Percentiles rank a stretch among this genome's conserved stretches.
Evolutionary conservation across 2,113 vertebrate species (phyloP).

Genomic region (Notarius lentiginosus): DNA sequence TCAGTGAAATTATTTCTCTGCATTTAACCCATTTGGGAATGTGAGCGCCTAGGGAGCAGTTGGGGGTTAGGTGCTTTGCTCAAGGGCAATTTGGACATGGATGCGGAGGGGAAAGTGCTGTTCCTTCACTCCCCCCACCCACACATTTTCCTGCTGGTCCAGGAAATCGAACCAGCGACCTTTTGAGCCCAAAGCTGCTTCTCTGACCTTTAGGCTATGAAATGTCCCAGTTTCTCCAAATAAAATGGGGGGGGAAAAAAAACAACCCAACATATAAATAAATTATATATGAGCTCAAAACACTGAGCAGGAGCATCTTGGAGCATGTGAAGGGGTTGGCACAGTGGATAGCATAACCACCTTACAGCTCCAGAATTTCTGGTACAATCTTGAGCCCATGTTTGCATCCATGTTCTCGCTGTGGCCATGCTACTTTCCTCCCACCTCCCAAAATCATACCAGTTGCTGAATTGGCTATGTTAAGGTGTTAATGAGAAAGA

Average conservation of each 20-base stretch:
- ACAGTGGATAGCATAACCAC: neutral
- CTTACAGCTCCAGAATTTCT: neutral
- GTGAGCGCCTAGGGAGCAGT: no score
- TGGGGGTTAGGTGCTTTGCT: no score
- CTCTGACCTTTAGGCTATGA: no score
- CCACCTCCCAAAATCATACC: neutral
- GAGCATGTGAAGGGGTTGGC: neutral
- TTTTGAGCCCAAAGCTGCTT: no score
- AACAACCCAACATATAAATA: neutral
- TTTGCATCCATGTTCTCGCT: neutral
- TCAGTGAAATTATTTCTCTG: no score
- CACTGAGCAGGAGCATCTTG: no score
- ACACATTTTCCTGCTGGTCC: no score
- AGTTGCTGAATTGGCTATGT: neutral
- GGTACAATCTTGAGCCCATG: neutral
- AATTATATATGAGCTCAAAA: neutral
- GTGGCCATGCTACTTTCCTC: neutral
- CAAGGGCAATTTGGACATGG: no score
- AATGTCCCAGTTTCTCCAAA: neutral
- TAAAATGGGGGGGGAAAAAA: neutral
- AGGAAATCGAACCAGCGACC: no score
- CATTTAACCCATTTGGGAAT: no score
- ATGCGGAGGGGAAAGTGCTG: no score
- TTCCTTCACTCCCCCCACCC: no score
- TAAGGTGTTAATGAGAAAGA: neutral